A percentile compares a stretch with the other conserved stretches of the same genome.
These are phyloP conservation scores for Pampus argenteus DNA, from an alignment of 2,797 vertebrate genomes.

Conservation along the genomic window DNA sequence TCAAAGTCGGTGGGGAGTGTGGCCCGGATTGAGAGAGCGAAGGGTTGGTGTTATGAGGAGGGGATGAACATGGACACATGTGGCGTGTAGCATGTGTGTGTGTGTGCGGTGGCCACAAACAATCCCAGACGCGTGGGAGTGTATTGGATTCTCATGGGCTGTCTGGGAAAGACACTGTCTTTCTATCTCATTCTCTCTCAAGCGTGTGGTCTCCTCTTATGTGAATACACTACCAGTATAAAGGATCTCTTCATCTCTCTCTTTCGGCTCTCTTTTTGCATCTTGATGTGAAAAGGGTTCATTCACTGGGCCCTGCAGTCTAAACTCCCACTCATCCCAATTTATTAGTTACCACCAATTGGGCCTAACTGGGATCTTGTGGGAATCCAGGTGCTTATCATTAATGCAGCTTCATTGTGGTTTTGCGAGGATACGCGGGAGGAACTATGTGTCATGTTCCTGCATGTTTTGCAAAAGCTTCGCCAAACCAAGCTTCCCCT, in stretches of 20 bases:
- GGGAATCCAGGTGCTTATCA: conserved; percentile 85
- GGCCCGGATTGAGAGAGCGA: conserved; percentile 72
- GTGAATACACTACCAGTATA: conserved; percentile 78
- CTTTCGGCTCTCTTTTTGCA: conserved; percentile 58
- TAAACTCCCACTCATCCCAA: conserved; percentile 72
- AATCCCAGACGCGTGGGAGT: conserved; percentile 79
- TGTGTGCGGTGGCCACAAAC: conserved; percentile 73
- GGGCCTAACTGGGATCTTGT: conserved; percentile 79
- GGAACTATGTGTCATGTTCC: conserved; percentile 77
- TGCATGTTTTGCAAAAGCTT: conserved; percentile 62
- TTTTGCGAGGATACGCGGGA: conserved; percentile 68
- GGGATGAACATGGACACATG: conserved; percentile 71
- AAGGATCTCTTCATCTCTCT: conserved; percentile 80
- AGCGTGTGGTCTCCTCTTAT: conserved; percentile 80
- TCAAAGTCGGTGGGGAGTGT: conserved; percentile 81
- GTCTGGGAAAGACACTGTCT: conserved; percentile 79
- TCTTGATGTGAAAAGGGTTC: conserved; percentile 79
- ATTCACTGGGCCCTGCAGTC: conserved; percentile 72
- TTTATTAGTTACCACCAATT: conserved; percentile 83
- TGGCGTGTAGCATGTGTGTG: conserved; percentile 60
- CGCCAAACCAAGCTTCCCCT: conserved; percentile 57
- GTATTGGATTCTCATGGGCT: conserved; percentile 78
- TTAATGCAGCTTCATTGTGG: conserved; percentile 80
- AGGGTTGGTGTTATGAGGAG: conserved; percentile 70
- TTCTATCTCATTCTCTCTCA: conserved; percentile 63